Percentiles rank a stretch among this genome's conserved stretches.
Conservation (phyloP, 2,113 vertebrate species). For the Polypterus bichir region DNA sequence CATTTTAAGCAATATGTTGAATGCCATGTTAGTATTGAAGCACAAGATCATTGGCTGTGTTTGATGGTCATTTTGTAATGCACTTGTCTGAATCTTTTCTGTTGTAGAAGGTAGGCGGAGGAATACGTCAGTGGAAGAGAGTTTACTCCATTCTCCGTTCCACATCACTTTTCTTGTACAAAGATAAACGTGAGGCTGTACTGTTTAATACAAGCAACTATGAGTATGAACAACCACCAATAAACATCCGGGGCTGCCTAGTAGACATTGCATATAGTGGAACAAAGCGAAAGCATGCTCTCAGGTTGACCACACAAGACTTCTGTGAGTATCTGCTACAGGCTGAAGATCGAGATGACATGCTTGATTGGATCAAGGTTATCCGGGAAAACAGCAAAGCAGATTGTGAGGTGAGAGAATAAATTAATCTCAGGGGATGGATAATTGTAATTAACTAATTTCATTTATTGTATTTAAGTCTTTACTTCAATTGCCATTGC, state of each 20-base stretch:
- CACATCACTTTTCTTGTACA: constrained; percentile 83
- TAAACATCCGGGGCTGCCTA: constrained; percentile 90
- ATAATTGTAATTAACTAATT: no score
- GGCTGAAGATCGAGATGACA: constrained; percentile 92
- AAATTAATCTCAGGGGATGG: no score
- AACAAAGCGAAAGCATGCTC: constrained; percentile 89
- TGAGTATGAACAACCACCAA: constrained; percentile 85
- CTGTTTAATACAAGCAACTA: constrained; percentile 52
- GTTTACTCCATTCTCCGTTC: constrained; percentile 78
- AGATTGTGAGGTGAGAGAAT: constrained; percentile 79
- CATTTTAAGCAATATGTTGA: not conserved
- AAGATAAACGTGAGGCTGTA: constrained; percentile 85
- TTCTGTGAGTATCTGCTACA: constrained; percentile 98
- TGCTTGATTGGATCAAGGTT: constrained; percentile 93
- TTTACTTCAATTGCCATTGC: no score
- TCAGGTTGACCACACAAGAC: constrained; percentile 93
- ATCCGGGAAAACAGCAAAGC: constrained; percentile 89
- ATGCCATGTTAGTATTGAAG: not conserved
- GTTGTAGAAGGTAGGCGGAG: constrained; percentile 77
- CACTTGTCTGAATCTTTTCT: not conserved
- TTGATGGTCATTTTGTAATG: not conserved
- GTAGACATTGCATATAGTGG: constrained; percentile 98
- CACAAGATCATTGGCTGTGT: not conserved
- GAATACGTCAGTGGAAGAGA: constrained; percentile 88
- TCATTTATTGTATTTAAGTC: no score